phyloP scores from a whole-genome alignment of 2,797 vertebrate genomes.

The Lycodopsis pacificus region DNA sequence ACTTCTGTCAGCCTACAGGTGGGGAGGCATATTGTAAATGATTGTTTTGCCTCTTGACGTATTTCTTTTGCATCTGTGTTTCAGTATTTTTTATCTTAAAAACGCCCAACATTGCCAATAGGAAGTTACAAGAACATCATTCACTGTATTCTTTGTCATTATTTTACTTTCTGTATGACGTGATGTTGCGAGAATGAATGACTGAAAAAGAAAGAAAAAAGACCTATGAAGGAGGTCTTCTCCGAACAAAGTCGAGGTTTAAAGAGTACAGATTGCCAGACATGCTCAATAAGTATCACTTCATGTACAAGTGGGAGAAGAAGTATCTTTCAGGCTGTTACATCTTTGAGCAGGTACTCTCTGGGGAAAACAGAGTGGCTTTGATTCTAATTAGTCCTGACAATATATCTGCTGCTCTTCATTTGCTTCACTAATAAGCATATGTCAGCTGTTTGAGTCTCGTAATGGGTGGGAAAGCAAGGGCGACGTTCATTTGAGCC shows the following conservation, averaged over 20 bases:
- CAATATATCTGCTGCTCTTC: constrained; percentile 64
- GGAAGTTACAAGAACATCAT: background rate
- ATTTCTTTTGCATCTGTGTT: background rate
- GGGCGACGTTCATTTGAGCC: constrained; percentile 42
- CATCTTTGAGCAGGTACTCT: constrained; percentile 55
- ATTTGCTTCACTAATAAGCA: constrained; percentile 68
- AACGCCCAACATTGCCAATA: background rate
- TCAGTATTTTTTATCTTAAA: background rate
- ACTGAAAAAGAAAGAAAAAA: background rate
- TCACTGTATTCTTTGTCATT: background rate
- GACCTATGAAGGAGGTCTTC: background rate
- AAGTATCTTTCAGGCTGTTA: constrained; percentile 51
- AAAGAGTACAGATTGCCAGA: constrained; percentile 15
- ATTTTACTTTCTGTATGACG: background rate
- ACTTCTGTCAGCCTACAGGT: constrained; percentile 15
- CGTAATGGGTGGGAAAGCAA: constrained; percentile 2
- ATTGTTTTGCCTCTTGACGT: background rate
- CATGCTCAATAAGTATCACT: constrained; percentile 31
- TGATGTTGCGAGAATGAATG: background rate
- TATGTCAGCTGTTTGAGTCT: constrained; percentile 62
- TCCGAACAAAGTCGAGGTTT: constrained; percentile 34
- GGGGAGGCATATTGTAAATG: background rate
- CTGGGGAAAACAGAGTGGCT: constrained; percentile 53
- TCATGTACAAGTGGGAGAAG: constrained; percentile 27
- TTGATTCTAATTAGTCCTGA: constrained; percentile 71